Evolutionary conservation across 2,797 vertebrate genomes (phyloP), one percentile per base, ranked within the genome.

Genomic region (Alectoris magna): DNA sequence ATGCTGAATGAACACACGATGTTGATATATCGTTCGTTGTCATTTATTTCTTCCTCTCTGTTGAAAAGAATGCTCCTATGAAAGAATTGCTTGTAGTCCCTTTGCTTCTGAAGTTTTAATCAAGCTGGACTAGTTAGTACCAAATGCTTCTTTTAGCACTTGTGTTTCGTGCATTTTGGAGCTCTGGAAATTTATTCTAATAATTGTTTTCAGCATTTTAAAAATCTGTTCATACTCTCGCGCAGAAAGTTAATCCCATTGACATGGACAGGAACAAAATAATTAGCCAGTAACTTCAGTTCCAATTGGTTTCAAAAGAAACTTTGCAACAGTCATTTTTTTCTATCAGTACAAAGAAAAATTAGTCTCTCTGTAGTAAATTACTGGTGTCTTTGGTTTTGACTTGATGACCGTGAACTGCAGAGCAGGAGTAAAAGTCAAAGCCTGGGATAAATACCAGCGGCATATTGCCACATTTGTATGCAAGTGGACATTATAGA

Each of bases 51-150:
- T 87, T 84, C 56, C 74, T n/a, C 84, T 88, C 55, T 67, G 18
- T 88, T 88, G 48, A 70, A 86, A 86, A 63, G 87, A 67, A 38
- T 78, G 8, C 59, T 91, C 43, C 67, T 88, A 29, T 56, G 72
- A 77, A 94, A 95, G 77, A 38, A 81, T 41, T 7, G 1, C 88
- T 92, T 78, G 48, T 90, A 71, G 29, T 87, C n/a, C 68, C 44
- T 84, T 68, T 75, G 21, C 74, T 89, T 90, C 64, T 88, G 82
- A 92, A 87, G 76, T 85, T 69, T 80, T 12, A 58, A 41, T 72
- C 27, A 84, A 78, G 67, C 92, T 92, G 46, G 48, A 49, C 67
- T 93, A 84, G 39, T 29, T 88, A 41, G 39, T 36, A 78, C 63
- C 0, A 2, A 86, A 26, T 72, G 1, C 31, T 86, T 84, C 36